phyloP scores from a whole-genome alignment of 2,113 vertebrate species.

The Columba janthina region DNA sequence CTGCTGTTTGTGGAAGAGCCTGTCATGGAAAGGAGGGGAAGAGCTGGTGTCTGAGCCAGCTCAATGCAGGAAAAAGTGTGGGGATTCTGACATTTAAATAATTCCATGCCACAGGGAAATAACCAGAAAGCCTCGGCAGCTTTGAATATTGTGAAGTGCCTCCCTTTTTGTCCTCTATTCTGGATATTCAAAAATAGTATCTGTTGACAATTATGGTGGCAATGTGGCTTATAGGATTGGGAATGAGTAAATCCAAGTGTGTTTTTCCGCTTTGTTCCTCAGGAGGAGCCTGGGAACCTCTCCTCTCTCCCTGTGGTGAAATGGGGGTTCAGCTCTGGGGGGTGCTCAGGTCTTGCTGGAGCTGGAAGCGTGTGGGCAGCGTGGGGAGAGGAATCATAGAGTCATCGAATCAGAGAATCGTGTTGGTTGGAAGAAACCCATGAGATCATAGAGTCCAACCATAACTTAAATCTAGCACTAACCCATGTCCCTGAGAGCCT shows the following conservation, averaged over 20 bases:
- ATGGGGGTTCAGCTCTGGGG: neutral
- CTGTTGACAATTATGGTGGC: neutral
- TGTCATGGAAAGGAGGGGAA: neutral
- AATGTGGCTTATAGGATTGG: fast-evolving
- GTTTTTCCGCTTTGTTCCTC: neutral
- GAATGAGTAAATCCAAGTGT: neutral
- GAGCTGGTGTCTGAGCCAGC: neutral
- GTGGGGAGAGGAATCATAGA: neutral
- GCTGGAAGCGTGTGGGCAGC: neutral
- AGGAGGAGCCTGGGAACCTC: neutral
- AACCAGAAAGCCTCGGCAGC: fast-evolving
- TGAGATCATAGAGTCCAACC: no score
- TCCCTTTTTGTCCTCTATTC: neutral
- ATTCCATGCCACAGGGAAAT: neutral
- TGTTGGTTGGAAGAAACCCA: no score
- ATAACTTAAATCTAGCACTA: no score
- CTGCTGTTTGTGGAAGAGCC: neutral
- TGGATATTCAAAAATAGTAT: fast-evolving
- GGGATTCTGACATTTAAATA: neutral
- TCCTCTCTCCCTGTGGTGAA: no score
- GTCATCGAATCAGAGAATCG: no score
- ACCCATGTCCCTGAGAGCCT: no score
- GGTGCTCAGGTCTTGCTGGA: neutral
- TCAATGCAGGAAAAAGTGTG: fast-evolving
- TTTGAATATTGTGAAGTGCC: neutral